Base-by-base conservation (phyloP, 2,113 vertebrate genomes). In the Bungarus multicinctus region DNA sequence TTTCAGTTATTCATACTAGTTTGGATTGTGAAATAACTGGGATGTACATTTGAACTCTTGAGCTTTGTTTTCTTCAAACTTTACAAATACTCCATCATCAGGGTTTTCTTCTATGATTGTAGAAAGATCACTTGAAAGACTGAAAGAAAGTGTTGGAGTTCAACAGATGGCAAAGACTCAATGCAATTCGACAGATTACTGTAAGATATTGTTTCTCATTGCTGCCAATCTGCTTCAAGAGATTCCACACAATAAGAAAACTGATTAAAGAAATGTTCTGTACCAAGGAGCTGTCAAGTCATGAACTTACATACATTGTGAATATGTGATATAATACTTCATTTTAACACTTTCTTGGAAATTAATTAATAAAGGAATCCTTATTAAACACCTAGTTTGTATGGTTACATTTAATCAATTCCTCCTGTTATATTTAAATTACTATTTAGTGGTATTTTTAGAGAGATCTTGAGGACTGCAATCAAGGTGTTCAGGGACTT, bases 241-340 rank as follows among this genome's bases (percentile, higher is more conserved):
- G 88, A 39, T 86, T 85, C 53, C 58, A 89, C 88, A 89, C 74
- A 47, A 58, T n/a, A 89, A 85, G 64, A 89, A 93, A 86, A 85
- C 58, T 52, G 54, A 54, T 50, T 89, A n/a, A 93, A 89, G 69
- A 93, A 93, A 89, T 89, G 64, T 30, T 27, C 69, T 58, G 54
- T 23, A 52, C 85, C 87, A 69, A 92, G 25, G 9, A n/a, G 11
- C 88, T 50, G 50, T 50, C 39, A 89, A 58, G 34, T 55, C 74
- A 93, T 74, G 53, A 90, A 93, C 43, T 89, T 89, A 60, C 50
- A 53, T 50, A 58, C 81, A 58, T 47, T 85, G 10, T 92, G 69
- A 57, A 58, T 89, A 81, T 89, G 88, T 47, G 30, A 30, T 85
- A 58, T 69, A 39, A 47, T 14, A 22, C n/a, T 87, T 74, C 16